Evolutionary conservation across 1,140 invertebrate genomes (phyloP).

Genomic region (Drosophila bocqueti): DNA sequence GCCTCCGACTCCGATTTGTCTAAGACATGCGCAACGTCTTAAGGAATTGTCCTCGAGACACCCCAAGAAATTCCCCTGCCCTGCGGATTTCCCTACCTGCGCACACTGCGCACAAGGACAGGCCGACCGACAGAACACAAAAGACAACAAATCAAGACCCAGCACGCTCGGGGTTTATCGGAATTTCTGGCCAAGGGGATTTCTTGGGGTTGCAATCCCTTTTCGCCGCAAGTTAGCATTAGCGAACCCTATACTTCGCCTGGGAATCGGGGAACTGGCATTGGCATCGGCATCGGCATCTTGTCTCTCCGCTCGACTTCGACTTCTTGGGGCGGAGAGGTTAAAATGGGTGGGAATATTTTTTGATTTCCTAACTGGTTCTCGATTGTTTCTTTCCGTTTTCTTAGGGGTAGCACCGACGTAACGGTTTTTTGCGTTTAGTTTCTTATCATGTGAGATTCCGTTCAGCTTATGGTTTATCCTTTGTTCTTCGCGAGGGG

Average conservation of each 20-base stretch:
- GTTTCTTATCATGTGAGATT: constrained; percentile 24
- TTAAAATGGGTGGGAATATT: constrained; percentile 84
- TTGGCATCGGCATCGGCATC: constrained; percentile 38
- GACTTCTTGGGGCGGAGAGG: constrained; percentile 57
- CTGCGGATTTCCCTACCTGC: constrained; percentile 50
- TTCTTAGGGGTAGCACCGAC: constrained; percentile 21
- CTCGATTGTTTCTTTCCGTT: constrained; percentile 38
- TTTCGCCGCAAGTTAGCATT: constrained; percentile 25
- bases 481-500: constrained; percentile 13
- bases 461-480: constrained; percentile 25
- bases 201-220: constrained; percentile 48
- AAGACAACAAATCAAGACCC: constrained; percentile 52
- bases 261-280: constrained; percentile 53
- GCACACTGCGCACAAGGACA: constrained; percentile 30
- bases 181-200: constrained; percentile 41
- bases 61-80: constrained; percentile 52
- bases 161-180: constrained; percentile 44
- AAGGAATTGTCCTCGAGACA: constrained; percentile 56
- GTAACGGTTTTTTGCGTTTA: constrained; percentile 25
- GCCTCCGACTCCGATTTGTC: constrained; percentile 51
- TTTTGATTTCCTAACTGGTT: constrained; percentile 68
- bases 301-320: constrained; percentile 52
- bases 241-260: constrained; percentile 43
- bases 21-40: constrained; percentile 82
- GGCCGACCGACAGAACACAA: constrained; percentile 18